Base-by-base conservation (phyloP, 2,797 vertebrate species). In the Tangara arthus region DNA sequence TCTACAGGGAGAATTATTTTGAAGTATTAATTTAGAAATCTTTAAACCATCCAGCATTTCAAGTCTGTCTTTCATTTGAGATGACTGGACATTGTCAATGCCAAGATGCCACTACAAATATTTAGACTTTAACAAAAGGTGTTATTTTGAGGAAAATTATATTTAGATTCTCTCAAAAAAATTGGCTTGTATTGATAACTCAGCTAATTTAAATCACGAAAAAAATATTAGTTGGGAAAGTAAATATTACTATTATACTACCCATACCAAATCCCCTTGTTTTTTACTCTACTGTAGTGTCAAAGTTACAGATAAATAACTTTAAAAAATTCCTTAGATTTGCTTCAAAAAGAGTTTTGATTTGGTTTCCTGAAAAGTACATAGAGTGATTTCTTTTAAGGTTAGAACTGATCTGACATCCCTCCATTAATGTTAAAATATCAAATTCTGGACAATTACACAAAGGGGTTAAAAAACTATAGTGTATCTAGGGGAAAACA, bases 391-490 rank as follows among this genome's bases (percentile, higher is more conserved):
- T 82, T 89, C 24, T 91, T 64, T 93, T 52, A 77, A 52, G 63
- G 52, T 26, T 87, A 61, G 24, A 81, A 77, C 27, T 71, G 49
- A 60, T 85, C 49, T 75, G 47, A 47, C 28, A 87, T 83, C 37
- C 50, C 83, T 84, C 41, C 17, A 46, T 47, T 91, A 35, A 49
- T 28, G 50, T 79, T 86, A 79, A 95, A 93, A 75, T 79, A 93
- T 14, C 39, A 89, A 30, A 35, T 69, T 94, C 60, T 75, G 18
- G 21, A 41, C 2, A 23, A 15, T 69, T 94, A 73, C 53, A 87
- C 69, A 64, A 64, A 82, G n/a, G 30, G 26, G 93, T 96, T 96
- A 79, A 91, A 91, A 72, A 91, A 63, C 56, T 68, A 27, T 77
- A 65, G 11, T 41, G 30, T 91, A 41, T 87, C 75, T 92, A 72